Evolutionary conservation across 37 sponge, comb jelly and placozoan genomes (phyloP), one percentile per base, ranked within the genome.

Genomic region (Sycon ciliatum): DNA sequence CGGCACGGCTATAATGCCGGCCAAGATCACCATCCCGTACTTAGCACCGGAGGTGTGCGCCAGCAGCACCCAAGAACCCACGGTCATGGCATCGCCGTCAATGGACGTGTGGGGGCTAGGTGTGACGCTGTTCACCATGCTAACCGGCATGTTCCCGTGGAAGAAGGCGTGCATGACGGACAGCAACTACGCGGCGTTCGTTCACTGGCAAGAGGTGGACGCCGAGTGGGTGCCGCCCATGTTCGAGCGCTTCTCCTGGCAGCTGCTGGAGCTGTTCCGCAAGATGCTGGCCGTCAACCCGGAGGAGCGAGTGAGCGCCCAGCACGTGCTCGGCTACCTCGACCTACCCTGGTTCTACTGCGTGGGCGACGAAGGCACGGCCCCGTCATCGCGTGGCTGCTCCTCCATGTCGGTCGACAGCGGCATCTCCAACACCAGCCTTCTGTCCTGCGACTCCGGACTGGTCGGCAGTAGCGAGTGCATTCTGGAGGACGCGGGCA

Each of bases 81-180:
- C n/a, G n/a, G n/a, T n/a, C n/a, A 82, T 69, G 38, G 93, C 93
- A 38, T 7, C 63, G 11, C 63, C 38, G 30, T 84, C 89, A 23
- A 80, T 82, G 57, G 93, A 92, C 69, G 93, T 92, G 39, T 92
- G 93, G 93, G 87, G 89, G 9, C 80, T 88, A 11, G 93, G 93
- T 29, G 93, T 92, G 1, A 79, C 87, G 35, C 81, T 92, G 32
- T 92, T 86, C 81, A 88, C 89, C 34, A 92, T 92, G 93, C 85
- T 92, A n/a, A 92, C 93, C 3, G 89, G 93, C 32, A 92, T 80
- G 42, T 91, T 91, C 69, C 91, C 91, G 30, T 90, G 91, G 91
- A 86, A 90, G 60, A 86, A 90, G 58, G 91, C 91, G 22, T 85
- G 86, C 0, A 61, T 84, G 34, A 79, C 67, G 39, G 91, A 90